These are phyloP conservation scores for Tenrec ecaudatus DNA, from an alignment of 2,113 vertebrate species.

Conservation along the genomic window DNA sequence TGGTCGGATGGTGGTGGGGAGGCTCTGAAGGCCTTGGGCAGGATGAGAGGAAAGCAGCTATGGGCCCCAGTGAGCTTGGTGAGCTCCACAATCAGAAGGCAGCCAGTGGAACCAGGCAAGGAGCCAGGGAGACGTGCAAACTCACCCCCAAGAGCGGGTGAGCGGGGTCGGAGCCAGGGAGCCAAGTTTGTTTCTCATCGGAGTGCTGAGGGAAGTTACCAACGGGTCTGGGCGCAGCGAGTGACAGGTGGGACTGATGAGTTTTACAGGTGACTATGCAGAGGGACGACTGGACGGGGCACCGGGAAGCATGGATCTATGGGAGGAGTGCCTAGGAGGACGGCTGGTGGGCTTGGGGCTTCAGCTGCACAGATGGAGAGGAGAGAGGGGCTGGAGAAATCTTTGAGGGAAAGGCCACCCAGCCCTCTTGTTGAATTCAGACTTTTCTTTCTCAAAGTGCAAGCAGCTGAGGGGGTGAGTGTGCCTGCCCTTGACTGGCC, in stretches of 20 bases:
- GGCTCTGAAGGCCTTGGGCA: background rate
- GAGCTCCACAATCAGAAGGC: background rate
- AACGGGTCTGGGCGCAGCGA: background rate
- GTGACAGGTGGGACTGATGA: background rate
- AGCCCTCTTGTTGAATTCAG: too few relatives aligned
- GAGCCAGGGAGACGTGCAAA: accelerated
- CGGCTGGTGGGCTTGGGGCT: background rate
- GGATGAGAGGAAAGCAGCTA: too few relatives aligned
- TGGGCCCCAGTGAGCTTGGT: background rate
- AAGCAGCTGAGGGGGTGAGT: too few relatives aligned
- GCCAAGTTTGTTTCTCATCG: too few relatives aligned
- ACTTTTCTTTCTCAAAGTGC: too few relatives aligned
- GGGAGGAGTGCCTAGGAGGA: background rate
- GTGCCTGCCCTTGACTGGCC: too few relatives aligned
- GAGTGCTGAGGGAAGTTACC: background rate
- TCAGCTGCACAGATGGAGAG: background rate
- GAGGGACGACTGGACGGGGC: background rate
- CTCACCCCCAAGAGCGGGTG: background rate
- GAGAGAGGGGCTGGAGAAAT: background rate
- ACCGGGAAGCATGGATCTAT: background rate
- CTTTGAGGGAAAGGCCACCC: background rate
- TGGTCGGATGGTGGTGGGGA: too few relatives aligned
- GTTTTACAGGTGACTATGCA: background rate
- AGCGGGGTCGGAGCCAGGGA: background rate
- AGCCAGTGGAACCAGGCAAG: background rate